Evolutionary conservation across 1,140 invertebrate genomes (phyloP), one percentile per base, ranked within the genome.

Genomic region (Drosophila willistoni): DNA sequence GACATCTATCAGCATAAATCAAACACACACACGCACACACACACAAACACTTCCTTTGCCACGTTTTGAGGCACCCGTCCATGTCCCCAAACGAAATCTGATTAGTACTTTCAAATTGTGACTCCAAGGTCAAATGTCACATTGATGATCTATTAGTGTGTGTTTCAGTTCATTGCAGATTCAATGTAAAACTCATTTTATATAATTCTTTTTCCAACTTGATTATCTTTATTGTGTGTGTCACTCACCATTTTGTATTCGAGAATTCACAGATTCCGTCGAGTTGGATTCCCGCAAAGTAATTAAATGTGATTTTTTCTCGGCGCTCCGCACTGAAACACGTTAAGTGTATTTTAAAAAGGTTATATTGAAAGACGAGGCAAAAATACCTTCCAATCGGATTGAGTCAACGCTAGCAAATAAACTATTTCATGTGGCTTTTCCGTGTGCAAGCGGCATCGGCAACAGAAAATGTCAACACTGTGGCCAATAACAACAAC

Each of bases 311-410:
- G 55, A 57, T 4, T 36, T n/a, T 57, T 36, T 36, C 12, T 33
- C 7, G 7, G 14, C 7, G 29, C 17, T n/a, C n/a, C 36, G 36
- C 56, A 36, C n/a, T 39, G 9, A 59, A 59, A 34, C 14, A 7
- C 33, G 56, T 33, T 33, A 57, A 10, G 1, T 39, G 5, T 12
- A 39, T 36, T 59, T 36, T 13, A 9, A 36, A 36, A 59, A 59
- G 17, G 56, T 39, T 36, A 36, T 36, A 36, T 17, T 17, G 33
- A 59, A 36, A 59, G 56, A 36, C 33, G 34, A 19, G 29, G 17
- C 56, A 59, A 59, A 39, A 59, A 59, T 59, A 59, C 56, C 56
- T 59, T 59, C 56, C 56, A 59, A 59, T 59, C 56, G 56, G 56
- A 59, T 59, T 59, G 56, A 59, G 17, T 59, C 33, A 17, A 36